Evolutionary conservation across 2,113 vertebrate species (phyloP), one percentile per base, ranked within the genome.

Genomic region (Ursus arctos): DNA sequence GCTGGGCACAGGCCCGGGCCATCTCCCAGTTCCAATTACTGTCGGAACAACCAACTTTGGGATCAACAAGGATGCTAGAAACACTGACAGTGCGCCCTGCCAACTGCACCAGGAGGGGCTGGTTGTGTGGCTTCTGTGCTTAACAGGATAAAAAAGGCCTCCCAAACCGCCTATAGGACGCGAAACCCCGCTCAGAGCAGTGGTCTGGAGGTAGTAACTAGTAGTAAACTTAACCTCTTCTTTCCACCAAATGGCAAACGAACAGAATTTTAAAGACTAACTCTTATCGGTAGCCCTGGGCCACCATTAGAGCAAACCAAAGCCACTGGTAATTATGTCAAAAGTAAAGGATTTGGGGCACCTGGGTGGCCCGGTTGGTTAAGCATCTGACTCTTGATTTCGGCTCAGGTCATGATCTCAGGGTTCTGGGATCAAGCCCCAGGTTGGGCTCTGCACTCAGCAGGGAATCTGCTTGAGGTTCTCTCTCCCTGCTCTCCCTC

Each of bases 291-390:
- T 2, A 87, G 40, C 21, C 22, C 51, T 63, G 53, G 53, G 9
- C 36, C 63, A 92, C 72, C 16, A 19, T 65, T 21, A 97, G 16
- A 91, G n/a, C 53, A 97, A 81, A 82, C 22, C 72, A 67, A 83
- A 97, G 86, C 18, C 71, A 59, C 0, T 22, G 55, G 76, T 57
- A 91, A 80, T 63, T 65, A 49, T 33, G 77, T 88, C 81, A 85
- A 59, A 97, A 72, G 49, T 12, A 49, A 90, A 71, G 26, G 1
- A 24, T 43, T 88, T 18, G 0, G 67, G 67, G 67, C n/a, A 0
- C 8, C 33, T 36, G n/a, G 67, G 67, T 69, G 67, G 67, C n/a
- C 18, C 18, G 21, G 33, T n/a, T 0, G 7, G 67, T n/a, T 8
- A 69, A n/a, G 33, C 8, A 36, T 21, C 67, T 36, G 18, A 36